Evolutionary conservation across 2,888 invertebrate genomes (phyloP), one percentile per base, ranked within the genome.

Genomic region (Eupithecia insigniata): DNA sequence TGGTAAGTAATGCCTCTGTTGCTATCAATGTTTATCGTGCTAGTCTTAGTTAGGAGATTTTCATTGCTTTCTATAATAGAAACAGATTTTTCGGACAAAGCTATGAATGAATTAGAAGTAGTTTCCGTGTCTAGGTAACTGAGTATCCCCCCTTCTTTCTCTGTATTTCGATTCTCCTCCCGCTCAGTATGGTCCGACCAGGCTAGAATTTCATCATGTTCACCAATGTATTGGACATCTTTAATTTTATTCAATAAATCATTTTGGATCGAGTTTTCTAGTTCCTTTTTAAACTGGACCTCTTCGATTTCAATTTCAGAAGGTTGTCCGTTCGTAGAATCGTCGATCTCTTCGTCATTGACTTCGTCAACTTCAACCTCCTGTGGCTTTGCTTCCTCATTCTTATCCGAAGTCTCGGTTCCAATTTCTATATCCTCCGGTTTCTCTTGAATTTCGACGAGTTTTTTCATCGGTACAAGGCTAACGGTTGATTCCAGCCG

Each of bases 1-100:
- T 93, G 89, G 69, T 93, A 93, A 0, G 93, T 92, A 12, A 92
- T 90, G 0, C 93, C 92, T 82, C 92, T 85, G 58, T 89, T 92
- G 68, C 92, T 92, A 69, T 92, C 92, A 14, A 92, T 91, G 46
- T 91, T 90, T 8, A 93, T 76, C 69, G 88, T 88, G 60, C 90
- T 89, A 55, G 84, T 85, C 67, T 88, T 87, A 18, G 85, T 83
- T 2, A 88, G 82, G 4, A 91, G 79, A 74, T 89, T 89, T 5
- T 90, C 90, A 60, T 79, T 85, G 75, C 90, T 92, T 76, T 87
- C 91, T 18, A 84, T 80, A 32, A 88, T 66, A 0, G 90, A 91
- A 51, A 90, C 92, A 0, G 88, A 85, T 75, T 85, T 87, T 26
- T 92, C 92, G 0, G 92, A 92, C 1, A 85, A 78, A 32, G 84